phyloP scores from a whole-genome alignment of 37 sponge, comb jelly and placozoan genomes.

The Bolinopsis microptera region DNA sequence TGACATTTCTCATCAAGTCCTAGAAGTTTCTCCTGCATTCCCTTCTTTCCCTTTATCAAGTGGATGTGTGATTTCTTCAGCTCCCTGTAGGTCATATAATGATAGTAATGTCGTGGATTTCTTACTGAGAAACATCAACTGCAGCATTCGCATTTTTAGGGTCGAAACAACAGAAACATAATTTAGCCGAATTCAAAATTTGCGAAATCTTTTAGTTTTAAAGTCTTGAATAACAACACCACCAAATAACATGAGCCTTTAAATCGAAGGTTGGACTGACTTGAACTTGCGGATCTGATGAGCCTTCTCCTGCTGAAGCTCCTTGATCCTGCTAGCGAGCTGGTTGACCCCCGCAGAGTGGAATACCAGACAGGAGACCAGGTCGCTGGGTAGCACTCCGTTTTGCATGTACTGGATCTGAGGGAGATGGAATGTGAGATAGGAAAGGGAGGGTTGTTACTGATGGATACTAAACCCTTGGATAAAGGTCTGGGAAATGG shows the following conservation, averaged over 20 bases:
- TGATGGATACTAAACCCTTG: too few relatives aligned
- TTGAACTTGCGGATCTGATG: slow-evolving; percentile 78
- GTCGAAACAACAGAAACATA: too few relatives aligned
- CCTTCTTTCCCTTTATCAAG: slow-evolving; percentile 83
- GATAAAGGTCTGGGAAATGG: too few relatives aligned
- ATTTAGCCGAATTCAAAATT: too few relatives aligned
- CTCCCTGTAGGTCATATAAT: slow-evolving; percentile 37
- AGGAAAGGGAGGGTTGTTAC: too few relatives aligned
- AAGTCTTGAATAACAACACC: too few relatives aligned
- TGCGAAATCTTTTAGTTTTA: too few relatives aligned
- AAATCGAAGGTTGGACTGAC: slow-evolving; percentile 71
- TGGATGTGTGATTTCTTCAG: slow-evolving; percentile 60
- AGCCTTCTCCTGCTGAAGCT: slow-evolving; percentile 80
- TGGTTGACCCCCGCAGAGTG: slow-evolving; percentile 68
- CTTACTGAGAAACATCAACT: too few relatives aligned
- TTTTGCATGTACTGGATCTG: slow-evolving; percentile 65
- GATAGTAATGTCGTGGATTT: too few relatives aligned
- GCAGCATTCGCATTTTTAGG: too few relatives aligned
- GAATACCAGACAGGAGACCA: slow-evolving; percentile 81
- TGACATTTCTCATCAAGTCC: slow-evolving; percentile 76
- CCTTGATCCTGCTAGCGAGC: slow-evolving; percentile 77
- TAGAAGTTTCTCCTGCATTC: slow-evolving; percentile 73
- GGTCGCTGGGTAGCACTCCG: slow-evolving; percentile 52
- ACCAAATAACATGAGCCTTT: too few relatives aligned
- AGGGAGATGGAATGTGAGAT: neutral